Conservation (phyloP, 2,888 invertebrate genomes). For the Parnassius smintheus region DNA sequence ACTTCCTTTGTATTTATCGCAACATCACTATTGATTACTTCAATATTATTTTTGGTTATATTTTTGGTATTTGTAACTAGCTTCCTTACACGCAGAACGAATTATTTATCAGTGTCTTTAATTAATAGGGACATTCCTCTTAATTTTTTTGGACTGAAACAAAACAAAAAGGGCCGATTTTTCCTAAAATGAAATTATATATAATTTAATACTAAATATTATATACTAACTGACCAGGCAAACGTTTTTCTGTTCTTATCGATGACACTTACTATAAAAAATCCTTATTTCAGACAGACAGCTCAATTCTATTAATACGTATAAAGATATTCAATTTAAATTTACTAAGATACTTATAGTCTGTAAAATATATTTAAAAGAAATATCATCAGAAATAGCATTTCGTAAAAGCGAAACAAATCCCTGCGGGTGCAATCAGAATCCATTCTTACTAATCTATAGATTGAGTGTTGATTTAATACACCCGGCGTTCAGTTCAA, state of each 20-base stretch:
- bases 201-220: too few species aligned
- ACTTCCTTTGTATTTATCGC: not conserved
- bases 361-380: not conserved
- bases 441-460: conserved; percentile 6
- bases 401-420: conserved; percentile 7
- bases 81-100: conserved; percentile 49
- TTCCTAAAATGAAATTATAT: too few species aligned
- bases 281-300: too few species aligned
- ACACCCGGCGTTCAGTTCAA: conserved; percentile 8
- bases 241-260: too few species aligned
- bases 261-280: too few species aligned
- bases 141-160: conserved; percentile 68
- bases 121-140: conserved; percentile 72
- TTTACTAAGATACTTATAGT: too few species aligned
- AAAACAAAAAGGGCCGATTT: not conserved
- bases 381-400: not conserved
- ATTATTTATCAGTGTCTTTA: conserved; percentile 65
- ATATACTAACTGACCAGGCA: too few species aligned
- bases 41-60: conserved; percentile 22
- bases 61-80: conserved; percentile 39
- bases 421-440: conserved; percentile 14
- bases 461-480: conserved; percentile 5
- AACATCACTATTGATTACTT: not conserved
- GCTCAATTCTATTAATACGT: too few species aligned
- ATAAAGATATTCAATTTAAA: too few species aligned